Conservation (phyloP, 2,888 invertebrate genomes). For the Euplagia quadripunctaria region DNA sequence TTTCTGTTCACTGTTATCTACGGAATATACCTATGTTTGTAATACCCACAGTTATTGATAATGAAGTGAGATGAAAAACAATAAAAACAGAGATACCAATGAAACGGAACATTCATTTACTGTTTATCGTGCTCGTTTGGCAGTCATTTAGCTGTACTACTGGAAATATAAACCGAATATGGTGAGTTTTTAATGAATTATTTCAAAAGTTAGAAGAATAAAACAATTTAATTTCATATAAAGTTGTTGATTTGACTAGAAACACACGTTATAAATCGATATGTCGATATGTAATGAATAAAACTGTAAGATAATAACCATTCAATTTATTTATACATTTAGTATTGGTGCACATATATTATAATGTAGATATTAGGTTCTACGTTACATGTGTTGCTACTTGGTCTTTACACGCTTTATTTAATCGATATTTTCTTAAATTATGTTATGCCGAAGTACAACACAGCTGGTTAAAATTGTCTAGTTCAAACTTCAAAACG, state of each 20-base stretch:
- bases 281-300: no score
- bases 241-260: no score
- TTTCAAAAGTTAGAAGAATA: background rate
- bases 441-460: background rate
- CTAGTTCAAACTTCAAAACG: background rate
- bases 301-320: no score
- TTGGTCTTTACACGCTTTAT: no score
- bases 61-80: conserved; percentile 6
- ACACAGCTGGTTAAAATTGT: no score
- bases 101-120: conserved; percentile 21
- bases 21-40: background rate
- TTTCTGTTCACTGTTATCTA: background rate
- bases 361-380: background rate
- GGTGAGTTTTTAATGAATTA: conserved; percentile 36
- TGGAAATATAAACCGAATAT: conserved; percentile 36
- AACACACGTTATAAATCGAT: no score
- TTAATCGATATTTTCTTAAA: background rate
- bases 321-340: background rate
- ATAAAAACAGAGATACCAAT: conserved; percentile 31
- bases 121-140: conserved; percentile 22
- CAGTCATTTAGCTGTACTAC: conserved; percentile 9
- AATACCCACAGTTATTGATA: conserved; percentile 4
- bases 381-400: no score
- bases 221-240: background rate
- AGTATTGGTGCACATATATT: background rate